Evolutionary conservation across 2,888 invertebrate species (phyloP), one percentile per base, ranked within the genome.

Genomic region (Phragmatobia fuliginosa): DNA sequence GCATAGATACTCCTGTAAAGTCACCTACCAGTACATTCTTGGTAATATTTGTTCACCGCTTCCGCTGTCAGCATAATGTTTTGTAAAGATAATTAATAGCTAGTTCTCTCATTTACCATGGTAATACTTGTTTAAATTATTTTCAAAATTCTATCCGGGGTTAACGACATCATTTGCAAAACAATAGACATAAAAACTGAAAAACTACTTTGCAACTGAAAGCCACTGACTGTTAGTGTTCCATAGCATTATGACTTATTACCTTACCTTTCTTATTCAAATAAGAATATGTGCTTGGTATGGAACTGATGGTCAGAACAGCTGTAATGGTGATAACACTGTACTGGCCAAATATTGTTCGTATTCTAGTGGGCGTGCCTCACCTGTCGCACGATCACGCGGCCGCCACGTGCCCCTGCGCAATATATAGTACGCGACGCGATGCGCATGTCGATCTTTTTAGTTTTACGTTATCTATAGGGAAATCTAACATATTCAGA

Each of bases 371-470:
- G 78, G 86, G 85, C 84, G 85, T 81, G 83, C 76, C 83, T 83
- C 85, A 88, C 89, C 88, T 90, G 88, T 84, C 83, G 76, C 77
- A 73, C 71, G 79, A 86, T 90, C 93, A 90, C 90, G 91, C 87
- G 85, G 79, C 70, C 33, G 73, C 85, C 91, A 91, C 91, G 91
- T 92, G 92, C 85, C 84, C 83, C 68, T 66, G 81, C 81, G 83
- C 84, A 77, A 45, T 76, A 45, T 76, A 71, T 79, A 83, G 79
- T 83, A 83, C 83, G 81, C 82, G 77, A 81, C 84, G 78, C 82
- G 73, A 73, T 73, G 75, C 74, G 80, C 82, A 82, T 83, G 81
- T 70, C 77, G 75, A 84, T 79, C 70, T 76, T 68, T 65, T 28
- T 58, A 58, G 52, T 67, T 61, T 81, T 82, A 84, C 78, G 79